Conservation (phyloP, 53 echinoderm and acorn worm genomes). For the Stichopus horrens region DNA sequence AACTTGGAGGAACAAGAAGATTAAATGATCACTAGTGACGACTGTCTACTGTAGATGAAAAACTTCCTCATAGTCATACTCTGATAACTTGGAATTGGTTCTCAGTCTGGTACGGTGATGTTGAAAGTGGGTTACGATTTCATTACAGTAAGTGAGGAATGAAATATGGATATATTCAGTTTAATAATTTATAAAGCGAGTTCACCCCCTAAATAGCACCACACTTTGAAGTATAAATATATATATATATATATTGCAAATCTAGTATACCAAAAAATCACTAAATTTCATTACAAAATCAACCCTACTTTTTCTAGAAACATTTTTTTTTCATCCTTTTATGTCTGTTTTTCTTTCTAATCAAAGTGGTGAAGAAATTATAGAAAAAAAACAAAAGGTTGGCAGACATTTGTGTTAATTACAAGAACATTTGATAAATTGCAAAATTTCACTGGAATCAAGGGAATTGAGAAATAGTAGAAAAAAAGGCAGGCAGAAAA, state of each 20-base stretch:
- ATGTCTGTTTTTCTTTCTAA: slow-evolving; percentile 7
- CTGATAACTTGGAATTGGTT: too few species aligned
- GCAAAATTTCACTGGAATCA: slow-evolving; percentile 45
- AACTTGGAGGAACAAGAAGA: too few species aligned
- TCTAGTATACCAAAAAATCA: slow-evolving; percentile 49
- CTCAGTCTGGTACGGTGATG: too few species aligned
- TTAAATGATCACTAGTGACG: too few species aligned
- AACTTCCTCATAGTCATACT: too few species aligned
- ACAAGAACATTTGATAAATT: slow-evolving; percentile 35
- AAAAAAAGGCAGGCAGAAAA: slow-evolving; percentile 19
- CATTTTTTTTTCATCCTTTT: slow-evolving; percentile 15
- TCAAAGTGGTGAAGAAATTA: slow-evolving; percentile 40
- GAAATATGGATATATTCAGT: too few species aligned
- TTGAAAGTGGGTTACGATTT: too few species aligned
- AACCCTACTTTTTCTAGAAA: slow-evolving; percentile 42
- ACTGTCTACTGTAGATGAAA: too few species aligned
- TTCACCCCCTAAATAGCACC: slow-evolving; percentile 49
- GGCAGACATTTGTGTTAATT: slow-evolving; percentile 45
- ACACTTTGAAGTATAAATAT: slow-evolving; percentile 47
- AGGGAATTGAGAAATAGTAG: slow-evolving; percentile 27
- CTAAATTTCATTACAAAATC: slow-evolving; percentile 47
- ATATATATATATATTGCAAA: slow-evolving; percentile 48
- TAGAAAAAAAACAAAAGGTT: slow-evolving; percentile 22
- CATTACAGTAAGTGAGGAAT: too few species aligned
- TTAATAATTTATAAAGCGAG: too few species aligned